These are phyloP conservation scores for Acleris holmiana DNA, from an alignment of 2,888 invertebrate genomes.

Conservation along the genomic window DNA sequence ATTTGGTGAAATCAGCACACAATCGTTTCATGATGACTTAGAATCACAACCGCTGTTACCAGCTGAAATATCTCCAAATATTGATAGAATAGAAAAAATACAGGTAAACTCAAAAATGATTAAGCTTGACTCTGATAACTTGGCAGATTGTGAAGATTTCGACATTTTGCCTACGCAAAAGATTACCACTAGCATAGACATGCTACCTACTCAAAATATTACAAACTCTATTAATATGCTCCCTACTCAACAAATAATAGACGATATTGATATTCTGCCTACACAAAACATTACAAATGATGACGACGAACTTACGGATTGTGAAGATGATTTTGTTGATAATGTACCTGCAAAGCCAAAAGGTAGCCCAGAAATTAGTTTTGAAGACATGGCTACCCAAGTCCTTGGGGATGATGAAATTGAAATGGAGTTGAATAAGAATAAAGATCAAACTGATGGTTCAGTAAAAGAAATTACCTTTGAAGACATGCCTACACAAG, in stretches of 20 bases:
- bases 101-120: conserved; percentile 40
- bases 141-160: conserved; percentile 62
- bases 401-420: conserved; percentile 30
- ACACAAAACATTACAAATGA: conserved; percentile 47
- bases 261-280: conserved; percentile 55
- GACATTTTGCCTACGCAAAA: conserved; percentile 55
- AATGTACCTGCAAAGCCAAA: conserved; percentile 27
- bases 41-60: conserved; percentile 66
- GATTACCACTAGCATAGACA: conserved; percentile 41
- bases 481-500: conserved; percentile 62
- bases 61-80: conserved; percentile 37
- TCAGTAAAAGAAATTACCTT: conserved; percentile 40
- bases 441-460: conserved; percentile 46
- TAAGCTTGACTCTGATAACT: conserved; percentile 50
- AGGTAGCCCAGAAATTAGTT: conserved; percentile 33
- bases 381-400: conserved; percentile 48
- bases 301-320: conserved; percentile 43
- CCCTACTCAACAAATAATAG: conserved; percentile 38
- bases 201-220: conserved; percentile 28
- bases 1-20: conserved; percentile 64
- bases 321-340: conserved; percentile 42
- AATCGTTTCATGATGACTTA: conserved; percentile 53
- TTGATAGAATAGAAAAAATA: conserved; percentile 41
- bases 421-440: conserved; percentile 36
- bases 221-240: conserved; percentile 31